Percentiles rank a stretch among this genome's conserved stretches.
phyloP scores from a whole-genome alignment of 2,797 vertebrate species.

The Neopelma chrysocephalum region DNA sequence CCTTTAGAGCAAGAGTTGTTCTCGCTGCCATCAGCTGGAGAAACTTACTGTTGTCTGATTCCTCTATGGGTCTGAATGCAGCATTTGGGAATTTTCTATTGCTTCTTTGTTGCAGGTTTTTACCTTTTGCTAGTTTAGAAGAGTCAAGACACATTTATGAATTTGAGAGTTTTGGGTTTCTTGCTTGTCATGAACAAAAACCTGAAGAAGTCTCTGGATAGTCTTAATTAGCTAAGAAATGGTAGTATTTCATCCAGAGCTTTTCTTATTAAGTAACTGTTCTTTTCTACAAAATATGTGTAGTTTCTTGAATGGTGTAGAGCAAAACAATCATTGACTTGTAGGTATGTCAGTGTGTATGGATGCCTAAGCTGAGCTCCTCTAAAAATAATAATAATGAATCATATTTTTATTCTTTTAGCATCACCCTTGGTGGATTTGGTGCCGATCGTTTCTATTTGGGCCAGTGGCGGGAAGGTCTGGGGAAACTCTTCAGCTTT shows the following conservation, averaged over 20 bases:
- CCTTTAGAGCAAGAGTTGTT: not conserved
- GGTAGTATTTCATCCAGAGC: not conserved
- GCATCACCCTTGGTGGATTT: conserved; percentile 96
- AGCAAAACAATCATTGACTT: not conserved
- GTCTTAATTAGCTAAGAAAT: not conserved
- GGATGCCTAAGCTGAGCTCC: not conserved
- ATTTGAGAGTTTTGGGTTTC: not conserved
- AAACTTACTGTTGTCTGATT: not conserved
- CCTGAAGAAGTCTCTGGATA: not conserved
- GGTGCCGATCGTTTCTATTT: conserved; percentile 97
- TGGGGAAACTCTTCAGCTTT: conserved; percentile 98
- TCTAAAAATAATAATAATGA: not conserved
- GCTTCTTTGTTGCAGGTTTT: not conserved
- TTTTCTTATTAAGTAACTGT: not conserved
- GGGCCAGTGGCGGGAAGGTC: conserved; percentile 97
- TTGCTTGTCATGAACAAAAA: not conserved
- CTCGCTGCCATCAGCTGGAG: not conserved
- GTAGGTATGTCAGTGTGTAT: not conserved
- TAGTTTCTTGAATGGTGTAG: not conserved
- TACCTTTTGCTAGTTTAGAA: not conserved
- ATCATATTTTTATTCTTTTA: conserved; percentile 48
- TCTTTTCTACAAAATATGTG: not conserved
- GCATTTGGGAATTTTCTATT: not conserved
- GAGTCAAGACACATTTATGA: not conserved
- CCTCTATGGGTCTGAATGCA: not conserved